Conservation (phyloP, 2,113 vertebrate species). For the Rhea americana region DNA sequence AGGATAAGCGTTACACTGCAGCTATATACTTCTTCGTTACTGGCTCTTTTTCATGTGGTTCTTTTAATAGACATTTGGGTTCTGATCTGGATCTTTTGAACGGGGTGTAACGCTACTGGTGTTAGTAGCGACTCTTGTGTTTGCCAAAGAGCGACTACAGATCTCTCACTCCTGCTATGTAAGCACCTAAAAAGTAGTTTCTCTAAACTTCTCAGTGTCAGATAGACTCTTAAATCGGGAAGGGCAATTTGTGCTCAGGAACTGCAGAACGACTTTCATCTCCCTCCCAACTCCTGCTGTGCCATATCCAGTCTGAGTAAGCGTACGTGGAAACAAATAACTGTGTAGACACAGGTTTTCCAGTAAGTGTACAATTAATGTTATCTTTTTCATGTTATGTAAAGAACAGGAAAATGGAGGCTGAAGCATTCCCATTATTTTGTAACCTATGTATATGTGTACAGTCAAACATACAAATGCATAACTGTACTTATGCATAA, state of each 20-base stretch:
- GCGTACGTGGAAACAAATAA: neutral
- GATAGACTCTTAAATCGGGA: neutral
- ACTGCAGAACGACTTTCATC: neutral
- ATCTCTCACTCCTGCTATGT: neutral
- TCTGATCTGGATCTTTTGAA: slow-evolving; percentile 33
- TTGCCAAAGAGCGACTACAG: neutral
- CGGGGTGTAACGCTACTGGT: neutral
- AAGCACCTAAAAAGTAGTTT: neutral
- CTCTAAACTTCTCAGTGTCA: neutral
- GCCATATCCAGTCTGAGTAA: neutral
- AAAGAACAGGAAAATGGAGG: neutral
- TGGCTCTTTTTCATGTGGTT: slow-evolving; percentile 49
- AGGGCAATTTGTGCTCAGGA: neutral
- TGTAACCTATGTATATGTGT: neutral
- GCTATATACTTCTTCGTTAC: neutral
- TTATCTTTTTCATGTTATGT: neutral
- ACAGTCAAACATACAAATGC: neutral
- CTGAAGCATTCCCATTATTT: neutral
- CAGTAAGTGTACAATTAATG: neutral
- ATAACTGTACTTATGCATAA: neutral
- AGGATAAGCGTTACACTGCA: neutral
- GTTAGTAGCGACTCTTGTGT: neutral
- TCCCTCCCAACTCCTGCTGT: neutral
- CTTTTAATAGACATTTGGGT: slow-evolving; percentile 11
- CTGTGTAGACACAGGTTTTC: neutral